These are phyloP conservation scores for Yoshiicerus persimilis DNA, from an alignment of 1,140 invertebrate genomes.

Conservation along the genomic window DNA sequence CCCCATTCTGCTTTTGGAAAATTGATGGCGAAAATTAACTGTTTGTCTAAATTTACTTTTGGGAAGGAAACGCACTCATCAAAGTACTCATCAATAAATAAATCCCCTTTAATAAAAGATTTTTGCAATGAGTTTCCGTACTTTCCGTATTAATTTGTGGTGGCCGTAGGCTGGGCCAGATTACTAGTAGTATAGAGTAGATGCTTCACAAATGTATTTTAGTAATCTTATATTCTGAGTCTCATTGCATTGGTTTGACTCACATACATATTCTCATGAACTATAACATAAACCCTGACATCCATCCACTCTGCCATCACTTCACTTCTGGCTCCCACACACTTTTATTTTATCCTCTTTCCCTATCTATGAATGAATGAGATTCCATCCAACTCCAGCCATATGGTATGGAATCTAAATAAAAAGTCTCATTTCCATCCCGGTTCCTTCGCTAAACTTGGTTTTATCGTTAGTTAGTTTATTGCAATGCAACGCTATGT, in stretches of 20 bases:
- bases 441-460: background rate
- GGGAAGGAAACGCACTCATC: no score
- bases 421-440: background rate
- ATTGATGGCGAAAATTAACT: no score
- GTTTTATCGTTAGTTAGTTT: background rate
- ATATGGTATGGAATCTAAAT: background rate
- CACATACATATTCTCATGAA: constrained; percentile 1
- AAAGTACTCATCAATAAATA: no score
- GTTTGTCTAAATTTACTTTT: no score
- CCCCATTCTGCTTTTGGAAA: no score
- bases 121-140: no score
- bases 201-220: no score
- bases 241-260: background rate
- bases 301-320: background rate
- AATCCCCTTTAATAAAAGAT: no score
- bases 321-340: constrained; percentile 13
- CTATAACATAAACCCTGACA: constrained; percentile 22
- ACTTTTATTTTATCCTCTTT: constrained; percentile 23
- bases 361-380: constrained; percentile 18
- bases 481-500: background rate
- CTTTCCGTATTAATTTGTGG: no score
- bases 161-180: no score
- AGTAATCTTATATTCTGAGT: background rate
- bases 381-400: background rate
- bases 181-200: no score